Percentiles rank a stretch among this genome's conserved stretches.
These are phyloP conservation scores for Albula goreensis DNA, from an alignment of 2,113 vertebrate genomes.

Conservation along the genomic window DNA sequence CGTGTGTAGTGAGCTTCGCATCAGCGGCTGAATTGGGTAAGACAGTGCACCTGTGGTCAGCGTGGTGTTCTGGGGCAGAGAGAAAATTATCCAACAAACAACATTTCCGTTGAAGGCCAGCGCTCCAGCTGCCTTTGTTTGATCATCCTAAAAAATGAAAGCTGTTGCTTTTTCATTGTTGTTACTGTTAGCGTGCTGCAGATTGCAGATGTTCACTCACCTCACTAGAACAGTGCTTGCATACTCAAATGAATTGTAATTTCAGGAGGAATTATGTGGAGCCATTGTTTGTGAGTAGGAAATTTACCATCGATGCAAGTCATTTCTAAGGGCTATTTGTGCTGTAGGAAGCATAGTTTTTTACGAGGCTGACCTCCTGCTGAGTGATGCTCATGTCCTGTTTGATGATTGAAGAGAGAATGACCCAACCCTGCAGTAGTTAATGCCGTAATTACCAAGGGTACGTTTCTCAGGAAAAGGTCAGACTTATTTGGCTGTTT, in stretches of 20 bases:
- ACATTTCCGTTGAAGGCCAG: neutral
- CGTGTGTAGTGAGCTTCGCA: constrained; percentile 34
- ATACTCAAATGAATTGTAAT: neutral
- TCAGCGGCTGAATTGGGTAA: neutral
- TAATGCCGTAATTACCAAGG: neutral
- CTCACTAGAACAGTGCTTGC: neutral
- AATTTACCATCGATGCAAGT: neutral
- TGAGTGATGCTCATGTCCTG: neutral
- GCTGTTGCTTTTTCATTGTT: neutral
- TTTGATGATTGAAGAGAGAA: neutral
- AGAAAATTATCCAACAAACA: neutral
- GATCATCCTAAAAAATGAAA: neutral
- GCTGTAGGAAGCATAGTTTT: neutral
- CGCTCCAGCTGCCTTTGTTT: neutral
- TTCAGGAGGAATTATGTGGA: neutral
- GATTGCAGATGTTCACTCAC: neutral
- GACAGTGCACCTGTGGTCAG: neutral
- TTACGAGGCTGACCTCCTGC: neutral
- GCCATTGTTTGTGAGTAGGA: neutral
- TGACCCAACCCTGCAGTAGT: neutral
- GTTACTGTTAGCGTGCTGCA: neutral
- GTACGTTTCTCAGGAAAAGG: neutral
- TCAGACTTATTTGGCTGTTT: neutral
- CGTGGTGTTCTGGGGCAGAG: neutral
- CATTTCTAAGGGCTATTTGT: neutral